Conservation (phyloP, 2,888 invertebrate species). For the Brachynemurus nebulosus region DNA sequence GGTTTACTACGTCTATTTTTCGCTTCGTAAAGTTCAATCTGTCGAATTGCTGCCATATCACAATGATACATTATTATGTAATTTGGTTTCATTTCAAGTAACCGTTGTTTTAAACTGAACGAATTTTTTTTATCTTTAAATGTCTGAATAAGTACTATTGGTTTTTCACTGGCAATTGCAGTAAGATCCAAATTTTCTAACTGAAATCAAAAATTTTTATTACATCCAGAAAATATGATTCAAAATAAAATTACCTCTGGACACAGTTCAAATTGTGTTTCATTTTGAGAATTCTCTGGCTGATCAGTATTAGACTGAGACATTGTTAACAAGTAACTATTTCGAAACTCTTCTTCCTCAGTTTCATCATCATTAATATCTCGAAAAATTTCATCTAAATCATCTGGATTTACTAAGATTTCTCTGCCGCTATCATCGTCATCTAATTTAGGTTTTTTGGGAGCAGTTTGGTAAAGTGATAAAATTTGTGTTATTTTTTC, state of each 20-base stretch:
- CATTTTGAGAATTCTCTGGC: slow-evolving; percentile 18
- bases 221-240: too few species aligned
- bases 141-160: slow-evolving; percentile 61
- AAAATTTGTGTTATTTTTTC: slow-evolving; percentile 11
- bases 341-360: slow-evolving; percentile 40
- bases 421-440: slow-evolving; percentile 21
- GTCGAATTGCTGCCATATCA: slow-evolving; percentile 75
- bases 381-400: slow-evolving; percentile 22
- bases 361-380: slow-evolving; percentile 27
- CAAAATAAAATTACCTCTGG: too few species aligned
- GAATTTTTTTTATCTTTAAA: slow-evolving; percentile 60
- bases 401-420: slow-evolving; percentile 20
- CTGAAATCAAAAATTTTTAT: too few species aligned
- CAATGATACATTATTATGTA: slow-evolving; percentile 84
- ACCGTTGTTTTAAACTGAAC: slow-evolving; percentile 54
- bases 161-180: slow-evolving; percentile 43
- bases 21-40: slow-evolving; percentile 73
- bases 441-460: slow-evolving; percentile 21
- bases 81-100: slow-evolving; percentile 56
- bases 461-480: slow-evolving; percentile 3
- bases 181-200: slow-evolving; percentile 54
- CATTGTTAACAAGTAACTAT: slow-evolving; percentile 56
- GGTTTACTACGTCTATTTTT: slow-evolving; percentile 37
- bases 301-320: slow-evolving; percentile 35
- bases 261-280: slow-evolving; percentile 37